Evolutionary conservation across 2,113 vertebrate species (phyloP), one percentile per base, ranked within the genome.

Genomic region (Melanotaenia duboulayi): DNA sequence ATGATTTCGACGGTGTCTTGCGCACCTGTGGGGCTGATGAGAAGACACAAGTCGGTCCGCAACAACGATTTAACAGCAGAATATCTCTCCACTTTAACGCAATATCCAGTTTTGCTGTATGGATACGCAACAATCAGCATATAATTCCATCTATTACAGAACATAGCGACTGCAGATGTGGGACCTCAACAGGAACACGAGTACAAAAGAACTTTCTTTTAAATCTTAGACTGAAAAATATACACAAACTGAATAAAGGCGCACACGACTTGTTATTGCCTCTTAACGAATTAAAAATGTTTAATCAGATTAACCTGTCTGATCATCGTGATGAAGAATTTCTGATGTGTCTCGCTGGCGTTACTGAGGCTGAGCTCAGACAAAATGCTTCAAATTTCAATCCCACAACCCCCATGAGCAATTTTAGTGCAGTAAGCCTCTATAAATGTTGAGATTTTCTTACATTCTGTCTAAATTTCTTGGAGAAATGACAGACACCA

Each of bases 1-100:
- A 66, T 60, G 24, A 76, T 66, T 63, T 39, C 22, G 16, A 39
- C 24, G 10, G 54, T 32, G 57, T 42, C 58, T 16, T 17, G 19
- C 51, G 32, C 86, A 85, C 81, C 75, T 80, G 81, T 81, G 65
- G 75, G 78, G 19, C 55, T 23, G 69, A 19, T 51, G 56, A 2
- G 22, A 11, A 9, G 12, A 35, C 17, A 44, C 4, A n/a, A 39
- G 28, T 32, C 23, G 39, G 11, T 10, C 28, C 24, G 49, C 49
- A 32, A 16, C 25, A 32, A 2, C 22, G 6, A 14, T 44, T 11
- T 4, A 17, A 20, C 65, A 32, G 8, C 24, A 22, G 32, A 68
- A 32, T 48, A 4, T 48, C 7, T 14, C 13, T 48, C 7, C 17
- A 42, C 40, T 7, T 17, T 6, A 48, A 48, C 7, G 17, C 17